phyloP scores from a whole-genome alignment of 2,797 vertebrate genomes.

The Buceros bicornis region DNA sequence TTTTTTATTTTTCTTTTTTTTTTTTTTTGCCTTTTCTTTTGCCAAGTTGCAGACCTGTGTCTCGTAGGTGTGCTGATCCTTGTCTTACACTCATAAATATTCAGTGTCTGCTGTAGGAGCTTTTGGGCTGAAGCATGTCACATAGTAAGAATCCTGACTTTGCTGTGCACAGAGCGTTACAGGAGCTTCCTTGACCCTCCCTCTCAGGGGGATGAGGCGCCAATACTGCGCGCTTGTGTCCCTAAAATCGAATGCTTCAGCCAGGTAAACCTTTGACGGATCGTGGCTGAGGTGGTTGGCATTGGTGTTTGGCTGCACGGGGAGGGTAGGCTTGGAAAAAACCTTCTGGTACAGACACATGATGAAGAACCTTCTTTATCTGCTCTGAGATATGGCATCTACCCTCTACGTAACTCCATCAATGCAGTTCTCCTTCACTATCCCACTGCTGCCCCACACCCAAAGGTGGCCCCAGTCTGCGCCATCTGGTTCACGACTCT shows the following conservation, averaged over 20 bases:
- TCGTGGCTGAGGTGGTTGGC: not conserved
- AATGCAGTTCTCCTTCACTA: not conserved
- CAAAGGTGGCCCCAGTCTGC: not conserved
- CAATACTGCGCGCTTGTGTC: not conserved
- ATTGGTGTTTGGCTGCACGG: not conserved
- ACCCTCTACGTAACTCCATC: rapidly evolving
- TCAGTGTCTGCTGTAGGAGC: constrained; percentile 6
- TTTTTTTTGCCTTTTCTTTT: not conserved
- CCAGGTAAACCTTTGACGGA: not conserved
- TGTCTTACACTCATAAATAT: constrained; percentile 62
- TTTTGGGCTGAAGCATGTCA: constrained; percentile 27
- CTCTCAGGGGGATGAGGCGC: not conserved
- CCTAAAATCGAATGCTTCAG: not conserved
- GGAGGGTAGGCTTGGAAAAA: not conserved
- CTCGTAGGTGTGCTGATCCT: constrained; percentile 42
- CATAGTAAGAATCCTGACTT: not conserved
- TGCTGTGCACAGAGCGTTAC: not conserved
- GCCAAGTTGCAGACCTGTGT: not conserved
- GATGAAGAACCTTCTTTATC: not conserved
- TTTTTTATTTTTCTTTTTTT: not conserved
- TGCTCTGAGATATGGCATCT: not conserved
- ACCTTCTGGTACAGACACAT: not conserved
- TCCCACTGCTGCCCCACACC: not conserved
- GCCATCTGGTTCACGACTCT: not conserved
- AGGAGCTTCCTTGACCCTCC: not conserved